A percentile compares a stretch with the other conserved stretches of the same genome.
These are phyloP conservation scores for Smittia aterrima DNA, from an alignment of 2,888 invertebrate species.

Conservation along the genomic window DNA sequence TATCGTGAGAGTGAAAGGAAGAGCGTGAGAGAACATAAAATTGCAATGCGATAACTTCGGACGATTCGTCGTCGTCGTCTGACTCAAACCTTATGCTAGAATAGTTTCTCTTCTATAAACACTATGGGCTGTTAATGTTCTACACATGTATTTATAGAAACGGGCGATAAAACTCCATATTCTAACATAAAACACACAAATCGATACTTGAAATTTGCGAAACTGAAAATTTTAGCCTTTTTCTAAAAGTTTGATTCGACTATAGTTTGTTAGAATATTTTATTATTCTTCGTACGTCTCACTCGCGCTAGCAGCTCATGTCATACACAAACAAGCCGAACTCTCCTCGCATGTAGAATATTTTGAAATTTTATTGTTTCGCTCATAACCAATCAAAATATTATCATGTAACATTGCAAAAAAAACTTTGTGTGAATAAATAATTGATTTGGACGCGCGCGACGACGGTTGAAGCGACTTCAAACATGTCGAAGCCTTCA, in stretches of 20 bases:
- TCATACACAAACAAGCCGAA: background rate
- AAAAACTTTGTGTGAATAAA: conserved; percentile 12
- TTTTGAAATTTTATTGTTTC: conserved; percentile 12
- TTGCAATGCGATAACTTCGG: background rate
- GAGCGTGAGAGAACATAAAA: background rate
- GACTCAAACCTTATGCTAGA: conserved; percentile 8
- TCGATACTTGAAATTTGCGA: conserved; percentile 38
- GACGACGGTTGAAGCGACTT: background rate
- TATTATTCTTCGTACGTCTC: conserved; percentile 30
- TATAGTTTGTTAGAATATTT: conserved; percentile 20
- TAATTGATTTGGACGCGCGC: background rate
- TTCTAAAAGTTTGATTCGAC: conserved; percentile 4
- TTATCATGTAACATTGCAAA: conserved; percentile 33
- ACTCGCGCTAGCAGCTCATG: conserved; percentile 8
- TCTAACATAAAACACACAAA: conserved; percentile 39
- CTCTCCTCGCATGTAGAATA: conserved; percentile 11
- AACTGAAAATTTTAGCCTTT: conserved; percentile 35
- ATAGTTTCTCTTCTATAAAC: background rate
- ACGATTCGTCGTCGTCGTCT: background rate
- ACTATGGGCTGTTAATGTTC: conserved; percentile 19
- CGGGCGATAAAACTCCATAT: conserved; percentile 4
- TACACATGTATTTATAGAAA: conserved; percentile 17
- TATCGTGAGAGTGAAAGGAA: background rate
- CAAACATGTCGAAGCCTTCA: conserved; percentile 15
- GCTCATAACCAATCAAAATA: conserved; percentile 39